Percentiles rank a stretch among this genome's conserved stretches.
Conservation (phyloP, 2,797 vertebrate genomes). For the Hirundo rustica region DNA sequence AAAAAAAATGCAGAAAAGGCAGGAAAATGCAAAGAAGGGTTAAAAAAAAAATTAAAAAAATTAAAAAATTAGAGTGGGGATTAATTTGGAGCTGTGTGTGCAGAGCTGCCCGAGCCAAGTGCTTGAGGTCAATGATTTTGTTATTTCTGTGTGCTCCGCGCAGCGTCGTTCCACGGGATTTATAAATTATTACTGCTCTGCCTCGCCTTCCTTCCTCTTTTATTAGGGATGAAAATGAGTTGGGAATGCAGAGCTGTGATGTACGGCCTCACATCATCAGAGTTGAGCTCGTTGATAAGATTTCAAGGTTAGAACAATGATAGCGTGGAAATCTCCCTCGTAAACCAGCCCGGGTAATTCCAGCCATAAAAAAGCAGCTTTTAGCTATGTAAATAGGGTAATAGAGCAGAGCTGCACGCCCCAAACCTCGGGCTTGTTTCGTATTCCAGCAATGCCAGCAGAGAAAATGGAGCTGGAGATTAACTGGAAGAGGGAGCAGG, state of each 20-base stretch:
- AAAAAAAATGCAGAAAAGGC: accelerated
- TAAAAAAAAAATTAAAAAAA: not conserved
- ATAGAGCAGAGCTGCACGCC: not conserved
- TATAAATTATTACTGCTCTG: not conserved
- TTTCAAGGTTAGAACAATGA: constrained; percentile 55
- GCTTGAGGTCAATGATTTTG: not conserved
- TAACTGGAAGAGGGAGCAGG: not conserved
- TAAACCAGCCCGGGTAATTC: constrained; percentile 27
- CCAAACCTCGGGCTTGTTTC: not conserved
- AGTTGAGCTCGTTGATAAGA: constrained; percentile 24
- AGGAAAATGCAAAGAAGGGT: not conserved
- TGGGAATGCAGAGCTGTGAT: not conserved
- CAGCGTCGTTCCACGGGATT: not conserved
- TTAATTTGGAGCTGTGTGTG: not conserved
- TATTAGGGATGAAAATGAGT: not conserved
- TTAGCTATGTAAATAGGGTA: constrained; percentile 55
- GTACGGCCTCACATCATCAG: not conserved
- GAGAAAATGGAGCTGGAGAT: constrained; percentile 1
- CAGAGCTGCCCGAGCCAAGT: not conserved
- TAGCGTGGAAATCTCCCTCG: constrained; percentile 4
- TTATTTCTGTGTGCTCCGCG: not conserved
- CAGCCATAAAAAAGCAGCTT: constrained; percentile 34
- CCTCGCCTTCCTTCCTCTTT: not conserved
- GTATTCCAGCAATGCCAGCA: not conserved
- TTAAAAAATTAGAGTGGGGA: not conserved